Percentiles rank a stretch among this genome's conserved stretches.
phyloP scores from a whole-genome alignment of 2,797 vertebrate genomes.

The Pygocentrus nattereri region DNA sequence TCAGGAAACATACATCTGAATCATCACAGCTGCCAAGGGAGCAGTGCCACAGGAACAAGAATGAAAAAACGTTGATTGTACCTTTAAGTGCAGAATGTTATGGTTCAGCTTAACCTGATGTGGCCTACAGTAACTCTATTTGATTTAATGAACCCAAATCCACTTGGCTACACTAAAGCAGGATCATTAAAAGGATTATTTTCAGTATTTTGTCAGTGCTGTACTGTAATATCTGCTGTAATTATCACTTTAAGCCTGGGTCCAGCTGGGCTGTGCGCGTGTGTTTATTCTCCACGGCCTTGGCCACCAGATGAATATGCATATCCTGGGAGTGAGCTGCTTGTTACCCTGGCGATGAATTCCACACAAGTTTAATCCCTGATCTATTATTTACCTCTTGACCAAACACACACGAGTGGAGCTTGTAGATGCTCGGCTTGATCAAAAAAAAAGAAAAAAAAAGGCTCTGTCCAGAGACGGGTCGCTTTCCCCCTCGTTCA shows the following conservation, averaged over 20 bases:
- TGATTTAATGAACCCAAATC: conserved; percentile 40
- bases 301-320: conserved; percentile 82
- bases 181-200: conserved; percentile 65
- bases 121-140: background rate
- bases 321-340: conserved; percentile 81
- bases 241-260: conserved; percentile 80
- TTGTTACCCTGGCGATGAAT: conserved; percentile 83
- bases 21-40: too few relatives aligned
- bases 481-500: background rate
- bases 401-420: conserved; percentile 85
- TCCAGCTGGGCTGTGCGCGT: conserved; percentile 70
- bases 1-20: too few relatives aligned
- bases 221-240: conserved; percentile 80
- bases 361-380: conserved; percentile 84
- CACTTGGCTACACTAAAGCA: conserved; percentile 19
- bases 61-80: background rate
- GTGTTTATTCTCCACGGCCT: conserved; percentile 80
- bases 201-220: conserved; percentile 60
- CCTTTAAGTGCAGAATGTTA: conserved; percentile 8
- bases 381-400: conserved; percentile 88
- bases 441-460: conserved; percentile 68
- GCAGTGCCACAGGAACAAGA: too few relatives aligned
- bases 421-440: conserved; percentile 80
- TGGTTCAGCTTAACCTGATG: background rate
- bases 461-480: background rate